Conservation (phyloP, 1,140 invertebrate genomes). For the Drosophila novamexicana region DNA sequence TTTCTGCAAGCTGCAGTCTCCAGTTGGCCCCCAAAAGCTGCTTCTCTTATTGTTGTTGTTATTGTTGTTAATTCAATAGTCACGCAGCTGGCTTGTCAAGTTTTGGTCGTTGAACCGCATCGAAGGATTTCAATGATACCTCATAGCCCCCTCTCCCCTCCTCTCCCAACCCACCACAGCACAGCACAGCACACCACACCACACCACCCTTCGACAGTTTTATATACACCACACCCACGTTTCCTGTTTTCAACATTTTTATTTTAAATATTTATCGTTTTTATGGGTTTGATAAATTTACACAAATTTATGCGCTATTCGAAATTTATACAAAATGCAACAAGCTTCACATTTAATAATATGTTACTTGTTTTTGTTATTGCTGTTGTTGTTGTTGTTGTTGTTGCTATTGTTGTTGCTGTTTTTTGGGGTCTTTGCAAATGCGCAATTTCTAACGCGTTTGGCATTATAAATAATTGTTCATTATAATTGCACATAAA, state of each 20-base stretch:
- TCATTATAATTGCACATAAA: constrained; percentile 24
- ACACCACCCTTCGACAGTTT: too few relatives aligned
- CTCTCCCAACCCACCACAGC: too few relatives aligned
- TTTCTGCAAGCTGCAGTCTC: constrained; percentile 2
- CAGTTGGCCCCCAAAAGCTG: constrained; percentile 41
- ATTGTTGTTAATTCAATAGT: constrained; percentile 19
- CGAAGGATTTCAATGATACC: constrained; percentile 27
- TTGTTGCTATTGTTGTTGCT: neutral
- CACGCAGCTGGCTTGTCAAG: constrained; percentile 32
- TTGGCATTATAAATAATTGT: constrained; percentile 43
- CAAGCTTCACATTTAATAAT: constrained; percentile 57
- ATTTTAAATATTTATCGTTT: constrained; percentile 6
- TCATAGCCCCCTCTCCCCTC: neutral
- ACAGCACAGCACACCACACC: neutral
- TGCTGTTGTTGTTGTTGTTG: constrained; percentile 13
- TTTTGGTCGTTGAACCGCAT: constrained; percentile 46
- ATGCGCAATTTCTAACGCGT: constrained; percentile 61
- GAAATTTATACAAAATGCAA: constrained; percentile 54
- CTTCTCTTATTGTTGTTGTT: constrained; percentile 3
- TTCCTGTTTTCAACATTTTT: constrained; percentile 29
- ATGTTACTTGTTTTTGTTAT: constrained; percentile 16
- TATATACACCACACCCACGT: constrained; percentile 30
- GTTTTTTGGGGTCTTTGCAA: constrained; percentile 25
- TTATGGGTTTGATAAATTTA: constrained; percentile 22
- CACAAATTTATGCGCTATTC: constrained; percentile 54